phyloP scores from a whole-genome alignment of 2,113 vertebrate genomes.

The Zosterops pallidus region DNA sequence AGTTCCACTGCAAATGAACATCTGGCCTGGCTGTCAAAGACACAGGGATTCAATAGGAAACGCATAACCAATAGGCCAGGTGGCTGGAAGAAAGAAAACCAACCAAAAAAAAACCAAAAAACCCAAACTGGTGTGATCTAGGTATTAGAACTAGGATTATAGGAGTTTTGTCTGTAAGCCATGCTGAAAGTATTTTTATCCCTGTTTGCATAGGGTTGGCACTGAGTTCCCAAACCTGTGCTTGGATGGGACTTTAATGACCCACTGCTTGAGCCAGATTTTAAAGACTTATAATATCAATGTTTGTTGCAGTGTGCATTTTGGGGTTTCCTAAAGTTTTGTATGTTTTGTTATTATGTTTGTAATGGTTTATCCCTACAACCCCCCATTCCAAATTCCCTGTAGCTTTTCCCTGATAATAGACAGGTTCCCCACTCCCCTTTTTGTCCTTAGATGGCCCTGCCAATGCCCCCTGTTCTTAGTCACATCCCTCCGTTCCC shows the following conservation, averaged over 20 bases:
- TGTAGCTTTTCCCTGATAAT: too few relatives aligned
- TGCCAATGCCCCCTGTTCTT: too few relatives aligned
- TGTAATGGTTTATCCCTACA: too few relatives aligned
- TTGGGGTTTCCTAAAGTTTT: too few relatives aligned
- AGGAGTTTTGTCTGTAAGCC: not conserved
- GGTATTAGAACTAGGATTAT: not conserved
- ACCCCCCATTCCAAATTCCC: too few relatives aligned
- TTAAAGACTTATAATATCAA: not conserved
- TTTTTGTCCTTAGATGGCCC: too few relatives aligned
- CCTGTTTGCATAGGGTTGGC: not conserved
- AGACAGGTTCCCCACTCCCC: too few relatives aligned
- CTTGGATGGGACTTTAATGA: not conserved
- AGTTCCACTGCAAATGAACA: not conserved
- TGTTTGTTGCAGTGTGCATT: too few relatives aligned
- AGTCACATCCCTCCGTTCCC: too few relatives aligned
- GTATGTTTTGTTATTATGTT: too few relatives aligned
- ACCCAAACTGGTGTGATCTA: not conserved
- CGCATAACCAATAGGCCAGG: fast-evolving
- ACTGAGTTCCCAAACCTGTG: not conserved
- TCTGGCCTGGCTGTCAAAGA: not conserved
- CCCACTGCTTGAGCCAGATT: not conserved
- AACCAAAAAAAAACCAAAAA: fast-evolving
- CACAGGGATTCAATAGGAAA: not conserved
- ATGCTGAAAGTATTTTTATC: not conserved
- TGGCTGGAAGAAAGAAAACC: not conserved